A percentile compares a stretch with the other conserved stretches of the same genome.
Evolutionary conservation across 2,113 vertebrate species (phyloP).

Genomic region (Triplophysa rosa): DNA sequence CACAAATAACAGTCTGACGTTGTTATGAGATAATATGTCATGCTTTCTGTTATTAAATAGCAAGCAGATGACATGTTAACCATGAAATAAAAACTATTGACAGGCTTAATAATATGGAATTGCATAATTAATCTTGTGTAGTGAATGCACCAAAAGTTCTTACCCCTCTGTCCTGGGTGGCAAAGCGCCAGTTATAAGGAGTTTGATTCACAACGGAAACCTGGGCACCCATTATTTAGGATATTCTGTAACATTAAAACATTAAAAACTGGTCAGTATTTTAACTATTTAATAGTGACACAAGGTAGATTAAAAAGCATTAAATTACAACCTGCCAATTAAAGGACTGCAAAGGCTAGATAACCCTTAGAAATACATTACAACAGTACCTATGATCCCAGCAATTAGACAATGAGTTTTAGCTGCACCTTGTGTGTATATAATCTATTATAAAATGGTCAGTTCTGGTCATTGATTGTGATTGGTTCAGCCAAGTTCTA

Average conservation of each 20-base stretch:
- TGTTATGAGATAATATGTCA: background rate
- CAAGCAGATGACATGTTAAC: too few relatives aligned
- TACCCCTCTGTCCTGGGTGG: background rate
- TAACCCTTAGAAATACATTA: too few relatives aligned
- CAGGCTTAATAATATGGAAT: too few relatives aligned
- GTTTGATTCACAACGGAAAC: conserved; percentile 11
- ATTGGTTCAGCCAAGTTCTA: too few relatives aligned
- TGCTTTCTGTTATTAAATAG: background rate
- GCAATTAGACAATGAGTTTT: too few relatives aligned
- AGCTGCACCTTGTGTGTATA: too few relatives aligned
- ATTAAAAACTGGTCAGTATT: background rate
- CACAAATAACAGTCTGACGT: background rate
- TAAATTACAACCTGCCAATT: too few relatives aligned
- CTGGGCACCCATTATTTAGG: background rate
- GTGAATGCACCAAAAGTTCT: background rate
- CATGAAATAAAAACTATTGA: too few relatives aligned
- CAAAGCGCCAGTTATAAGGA: conserved; percentile 13
- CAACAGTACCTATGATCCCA: too few relatives aligned
- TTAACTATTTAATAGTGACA: background rate
- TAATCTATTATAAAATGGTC: too few relatives aligned
- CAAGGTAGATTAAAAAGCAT: background rate
- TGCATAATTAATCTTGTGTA: background rate
- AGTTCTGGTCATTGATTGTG: too few relatives aligned
- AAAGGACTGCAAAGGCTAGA: too few relatives aligned
- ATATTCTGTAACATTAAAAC: background rate